phyloP scores from a whole-genome alignment of 2,797 vertebrate species.

The Oryzias dopingdopingensis region DNA sequence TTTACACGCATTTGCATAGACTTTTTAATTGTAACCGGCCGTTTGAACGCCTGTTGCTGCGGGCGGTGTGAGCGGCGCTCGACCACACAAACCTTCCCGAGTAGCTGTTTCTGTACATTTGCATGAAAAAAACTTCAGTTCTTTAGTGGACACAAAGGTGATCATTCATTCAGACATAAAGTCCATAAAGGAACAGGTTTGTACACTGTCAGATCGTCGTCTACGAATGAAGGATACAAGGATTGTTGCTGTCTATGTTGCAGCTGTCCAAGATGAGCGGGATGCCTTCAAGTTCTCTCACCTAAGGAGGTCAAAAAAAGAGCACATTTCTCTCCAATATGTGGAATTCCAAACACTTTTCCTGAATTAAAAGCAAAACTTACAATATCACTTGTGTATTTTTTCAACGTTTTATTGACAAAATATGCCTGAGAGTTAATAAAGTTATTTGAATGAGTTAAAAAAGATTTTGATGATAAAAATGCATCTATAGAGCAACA shows the following conservation, averaged over 20 bases:
- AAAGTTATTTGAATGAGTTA: too few relatives aligned
- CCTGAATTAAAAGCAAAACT: background rate
- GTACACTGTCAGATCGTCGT: slow-evolving; percentile 3
- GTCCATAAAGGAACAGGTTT: slow-evolving; percentile 13
- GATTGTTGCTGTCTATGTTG: slow-evolving; percentile 93
- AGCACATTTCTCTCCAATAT: too few relatives aligned
- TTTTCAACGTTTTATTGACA: too few relatives aligned
- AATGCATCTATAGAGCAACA: too few relatives aligned
- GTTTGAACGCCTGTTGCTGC: too few relatives aligned
- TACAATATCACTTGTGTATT: too few relatives aligned
- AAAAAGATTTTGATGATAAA: background rate
- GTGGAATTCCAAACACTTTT: background rate
- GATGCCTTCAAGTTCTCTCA: slow-evolving; percentile 88
- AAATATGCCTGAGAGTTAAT: too few relatives aligned
- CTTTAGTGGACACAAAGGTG: slow-evolving; percentile 3
- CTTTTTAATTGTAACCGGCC: too few relatives aligned
- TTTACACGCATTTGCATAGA: too few relatives aligned
- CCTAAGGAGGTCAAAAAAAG: slow-evolving; percentile 69
- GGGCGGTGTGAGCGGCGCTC: too few relatives aligned
- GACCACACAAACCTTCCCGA: too few relatives aligned
- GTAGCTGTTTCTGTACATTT: too few relatives aligned
- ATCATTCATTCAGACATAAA: slow-evolving; percentile 8
- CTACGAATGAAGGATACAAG: slow-evolving; percentile 89
- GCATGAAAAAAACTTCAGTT: background rate
- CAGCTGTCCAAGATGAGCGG: slow-evolving; percentile 95